A percentile compares a stretch with the other conserved stretches of the same genome.
Evolutionary conservation across 2,888 invertebrate genomes (phyloP).

Genomic region (Plagiodera versicolora): DNA sequence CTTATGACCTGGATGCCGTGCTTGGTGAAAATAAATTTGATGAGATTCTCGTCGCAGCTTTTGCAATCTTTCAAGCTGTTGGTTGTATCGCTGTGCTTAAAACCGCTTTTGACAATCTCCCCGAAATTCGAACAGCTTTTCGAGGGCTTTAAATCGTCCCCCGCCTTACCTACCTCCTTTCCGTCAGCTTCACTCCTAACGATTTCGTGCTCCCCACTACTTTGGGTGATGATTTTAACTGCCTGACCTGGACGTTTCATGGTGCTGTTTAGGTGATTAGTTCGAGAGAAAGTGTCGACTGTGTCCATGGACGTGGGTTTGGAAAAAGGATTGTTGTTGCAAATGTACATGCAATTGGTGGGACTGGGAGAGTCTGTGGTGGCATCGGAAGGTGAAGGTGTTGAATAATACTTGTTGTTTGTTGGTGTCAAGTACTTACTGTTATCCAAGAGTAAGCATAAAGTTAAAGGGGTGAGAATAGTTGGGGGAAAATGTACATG

Average conservation of each 20-base stretch:
- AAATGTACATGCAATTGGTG: conserved; percentile 52
- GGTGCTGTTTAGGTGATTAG: conserved; percentile 37
- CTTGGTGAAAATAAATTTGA: conserved; percentile 74
- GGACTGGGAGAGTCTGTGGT: conserved; percentile 59
- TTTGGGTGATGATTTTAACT: conserved; percentile 68
- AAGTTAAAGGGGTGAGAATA: background rate
- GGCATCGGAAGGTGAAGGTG: conserved; percentile 58
- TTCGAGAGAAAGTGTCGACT: conserved; percentile 44
- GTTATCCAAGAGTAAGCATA: conserved; percentile 17
- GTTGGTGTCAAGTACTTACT: conserved; percentile 55
- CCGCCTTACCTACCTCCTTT: conserved; percentile 44
- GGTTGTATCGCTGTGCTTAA: conserved; percentile 37
- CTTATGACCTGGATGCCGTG: conserved; percentile 80
- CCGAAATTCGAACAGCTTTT: conserved; percentile 51
- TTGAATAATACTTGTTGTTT: conserved; percentile 48
- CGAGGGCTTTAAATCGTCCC: conserved; percentile 48
- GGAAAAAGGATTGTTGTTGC: conserved; percentile 52
- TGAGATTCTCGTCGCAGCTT: conserved; percentile 57
- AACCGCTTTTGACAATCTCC: conserved; percentile 30
- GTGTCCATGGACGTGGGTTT: conserved; percentile 42
- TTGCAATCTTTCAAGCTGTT: conserved; percentile 58
- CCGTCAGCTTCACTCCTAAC: conserved; percentile 32
- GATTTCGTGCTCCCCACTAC: conserved; percentile 52
- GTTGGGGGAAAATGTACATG: background rate
- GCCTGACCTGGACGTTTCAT: conserved; percentile 70